Evolutionary conservation across 2,113 vertebrate genomes (phyloP).

Genomic region (Redunca redunca): DNA sequence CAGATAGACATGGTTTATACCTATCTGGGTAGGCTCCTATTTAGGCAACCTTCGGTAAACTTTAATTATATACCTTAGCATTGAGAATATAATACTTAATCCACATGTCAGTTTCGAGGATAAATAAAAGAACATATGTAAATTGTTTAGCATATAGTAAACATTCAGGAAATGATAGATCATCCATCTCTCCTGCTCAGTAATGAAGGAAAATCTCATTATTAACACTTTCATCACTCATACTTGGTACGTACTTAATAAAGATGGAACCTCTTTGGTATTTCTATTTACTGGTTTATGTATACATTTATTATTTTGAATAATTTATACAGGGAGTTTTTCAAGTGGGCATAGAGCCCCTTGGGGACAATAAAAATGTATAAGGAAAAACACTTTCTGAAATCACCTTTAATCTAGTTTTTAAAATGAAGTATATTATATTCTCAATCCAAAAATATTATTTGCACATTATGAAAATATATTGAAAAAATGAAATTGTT

Average conservation of each 20-base stretch:
- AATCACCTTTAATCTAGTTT: not conserved
- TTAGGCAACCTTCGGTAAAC: not conserved
- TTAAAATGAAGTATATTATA: not conserved
- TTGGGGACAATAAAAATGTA: not conserved
- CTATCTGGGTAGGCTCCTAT: not conserved
- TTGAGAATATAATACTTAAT: not conserved
- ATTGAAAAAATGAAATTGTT: not conserved
- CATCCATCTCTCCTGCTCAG: not conserved
- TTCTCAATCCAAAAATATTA: not conserved
- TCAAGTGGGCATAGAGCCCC: not conserved
- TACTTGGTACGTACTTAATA: not conserved
- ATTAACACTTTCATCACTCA: not conserved
- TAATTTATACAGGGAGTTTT: not conserved
- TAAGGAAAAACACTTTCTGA: not conserved
- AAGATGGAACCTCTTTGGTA: not conserved
- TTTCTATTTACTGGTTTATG: not conserved
- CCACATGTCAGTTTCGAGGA: not conserved
- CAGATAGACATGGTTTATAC: not conserved
- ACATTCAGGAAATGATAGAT: not conserved
- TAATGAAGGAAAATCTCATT: not conserved
- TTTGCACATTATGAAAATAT: not conserved
- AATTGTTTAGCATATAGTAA: not conserved
- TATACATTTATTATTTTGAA: not conserved
- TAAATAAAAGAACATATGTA: not conserved
- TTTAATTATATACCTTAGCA: not conserved